Conservation (phyloP, 2,113 vertebrate genomes). For the Redunca redunca region DNA sequence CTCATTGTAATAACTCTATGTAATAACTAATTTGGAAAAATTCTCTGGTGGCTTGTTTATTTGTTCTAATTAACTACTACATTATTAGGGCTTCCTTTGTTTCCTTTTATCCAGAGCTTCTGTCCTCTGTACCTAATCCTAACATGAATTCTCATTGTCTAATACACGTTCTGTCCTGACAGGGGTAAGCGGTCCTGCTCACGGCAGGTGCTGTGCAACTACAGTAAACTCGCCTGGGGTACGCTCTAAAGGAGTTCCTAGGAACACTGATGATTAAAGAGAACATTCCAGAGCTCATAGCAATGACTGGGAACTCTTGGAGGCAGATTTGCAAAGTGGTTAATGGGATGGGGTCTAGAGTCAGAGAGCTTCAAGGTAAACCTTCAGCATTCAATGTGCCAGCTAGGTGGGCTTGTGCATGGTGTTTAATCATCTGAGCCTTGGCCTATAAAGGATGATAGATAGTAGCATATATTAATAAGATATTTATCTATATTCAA, state of each 20-base stretch:
- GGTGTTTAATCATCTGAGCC: not conserved
- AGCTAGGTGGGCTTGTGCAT: not conserved
- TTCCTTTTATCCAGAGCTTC: not conserved
- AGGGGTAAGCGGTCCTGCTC: accelerated
- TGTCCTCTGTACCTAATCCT: not conserved
- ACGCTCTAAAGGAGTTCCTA: not conserved
- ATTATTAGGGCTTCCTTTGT: not conserved
- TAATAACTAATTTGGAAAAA: not conserved
- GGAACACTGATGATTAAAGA: not conserved
- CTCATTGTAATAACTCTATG: not conserved
- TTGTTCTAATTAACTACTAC: not conserved
- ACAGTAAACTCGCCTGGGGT: accelerated
- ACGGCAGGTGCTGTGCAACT: accelerated
- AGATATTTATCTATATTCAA: not conserved
- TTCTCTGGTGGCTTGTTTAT: not conserved
- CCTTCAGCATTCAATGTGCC: not conserved
- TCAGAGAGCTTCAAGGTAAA: not conserved
- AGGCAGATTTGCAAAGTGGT: not conserved
- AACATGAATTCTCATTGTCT: not conserved
- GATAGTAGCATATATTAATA: not conserved
- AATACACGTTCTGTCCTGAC: accelerated
- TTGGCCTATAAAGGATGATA: not conserved
- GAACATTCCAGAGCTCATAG: not conserved
- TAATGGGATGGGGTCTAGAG: not conserved
- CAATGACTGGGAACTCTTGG: not conserved